Percentiles rank a stretch among this genome's conserved stretches.
Evolutionary conservation across 2,888 invertebrate genomes (phyloP).

Genomic region (Eilema caniola): DNA sequence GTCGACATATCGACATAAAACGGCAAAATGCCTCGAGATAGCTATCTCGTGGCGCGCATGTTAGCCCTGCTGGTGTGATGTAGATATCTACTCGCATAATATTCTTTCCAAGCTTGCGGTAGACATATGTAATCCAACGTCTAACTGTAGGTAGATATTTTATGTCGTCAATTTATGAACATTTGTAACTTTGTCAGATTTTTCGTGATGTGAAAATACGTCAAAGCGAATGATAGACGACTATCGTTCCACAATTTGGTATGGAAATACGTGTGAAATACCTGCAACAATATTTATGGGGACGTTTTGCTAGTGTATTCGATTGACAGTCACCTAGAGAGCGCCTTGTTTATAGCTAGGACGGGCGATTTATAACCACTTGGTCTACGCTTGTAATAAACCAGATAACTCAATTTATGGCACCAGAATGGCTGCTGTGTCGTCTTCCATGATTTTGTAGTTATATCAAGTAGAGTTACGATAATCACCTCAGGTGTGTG

Average conservation of each 20-base stretch:
- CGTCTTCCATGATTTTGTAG: slow-evolving; percentile 62
- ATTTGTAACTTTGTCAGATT: slow-evolving; percentile 67
- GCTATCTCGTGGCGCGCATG: too few species aligned
- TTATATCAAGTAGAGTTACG: slow-evolving; percentile 69
- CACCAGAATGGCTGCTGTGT: slow-evolving; percentile 63
- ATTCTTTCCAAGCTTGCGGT: slow-evolving; percentile 32
- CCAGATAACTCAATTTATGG: slow-evolving; percentile 76
- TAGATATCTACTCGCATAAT: slow-evolving; percentile 13
- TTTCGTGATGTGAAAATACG: slow-evolving; percentile 67
- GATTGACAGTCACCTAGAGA: slow-evolving; percentile 74
- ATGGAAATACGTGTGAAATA: slow-evolving; percentile 64
- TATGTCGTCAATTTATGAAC: slow-evolving; percentile 64
- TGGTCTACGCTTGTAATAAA: slow-evolving; percentile 72
- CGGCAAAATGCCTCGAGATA: too few species aligned
- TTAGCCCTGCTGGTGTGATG: too few species aligned
- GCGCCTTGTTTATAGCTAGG: slow-evolving; percentile 64
- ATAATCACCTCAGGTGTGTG: slow-evolving; percentile 59
- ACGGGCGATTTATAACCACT: slow-evolving; percentile 68
- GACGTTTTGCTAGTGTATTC: slow-evolving; percentile 55
- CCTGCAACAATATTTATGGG: slow-evolving; percentile 66
- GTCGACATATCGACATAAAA: too few species aligned
- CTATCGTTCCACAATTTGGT: slow-evolving; percentile 66
- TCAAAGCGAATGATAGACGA: slow-evolving; percentile 71
- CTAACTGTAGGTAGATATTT: slow-evolving; percentile 37
- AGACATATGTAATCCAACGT: slow-evolving; percentile 33